phyloP scores from a whole-genome alignment of 2,113 vertebrate genomes.

The Brachyistius frenatus region DNA sequence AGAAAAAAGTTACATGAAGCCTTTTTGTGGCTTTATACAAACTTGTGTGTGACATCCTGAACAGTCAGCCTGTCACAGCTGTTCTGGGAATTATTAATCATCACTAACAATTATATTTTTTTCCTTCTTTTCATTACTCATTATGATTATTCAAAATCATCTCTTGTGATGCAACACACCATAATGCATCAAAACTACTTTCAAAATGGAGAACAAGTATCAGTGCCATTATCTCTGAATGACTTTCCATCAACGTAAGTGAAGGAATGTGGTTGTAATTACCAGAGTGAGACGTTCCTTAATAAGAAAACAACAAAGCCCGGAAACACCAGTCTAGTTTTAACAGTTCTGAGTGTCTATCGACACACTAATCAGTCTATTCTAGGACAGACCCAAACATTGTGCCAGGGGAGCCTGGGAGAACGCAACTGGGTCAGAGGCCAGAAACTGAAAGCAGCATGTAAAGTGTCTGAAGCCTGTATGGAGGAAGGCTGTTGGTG shows the following conservation, averaged over 20 bases:
- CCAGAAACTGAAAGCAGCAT: slow-evolving; percentile 29
- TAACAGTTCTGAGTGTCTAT: background rate
- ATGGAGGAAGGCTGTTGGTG: background rate
- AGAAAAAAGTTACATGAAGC: no score
- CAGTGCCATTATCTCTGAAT: slow-evolving; percentile 1
- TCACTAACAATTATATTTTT: no score
- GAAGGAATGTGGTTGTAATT: background rate
- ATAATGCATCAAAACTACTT: no score
- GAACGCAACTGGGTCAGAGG: slow-evolving; percentile 35
- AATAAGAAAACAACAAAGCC: slow-evolving; percentile 15
- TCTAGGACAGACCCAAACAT: slow-evolving; percentile 24
- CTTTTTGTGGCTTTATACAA: no score
- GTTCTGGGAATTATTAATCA: no score
- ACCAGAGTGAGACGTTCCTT: background rate
- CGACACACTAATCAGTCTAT: slow-evolving; percentile 23
- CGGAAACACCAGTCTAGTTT: slow-evolving; percentile 4
- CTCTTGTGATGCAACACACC: no score
- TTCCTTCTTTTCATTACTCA: no score
- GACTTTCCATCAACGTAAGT: slow-evolving; percentile 14
- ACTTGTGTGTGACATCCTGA: no score
- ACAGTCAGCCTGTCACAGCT: no score
- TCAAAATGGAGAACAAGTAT: background rate
- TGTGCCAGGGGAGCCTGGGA: slow-evolving; percentile 2
- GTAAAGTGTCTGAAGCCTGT: background rate
- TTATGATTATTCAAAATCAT: no score